phyloP scores from a whole-genome alignment of 1,140 invertebrate species.

The Drosophila pseudoobscura region DNA sequence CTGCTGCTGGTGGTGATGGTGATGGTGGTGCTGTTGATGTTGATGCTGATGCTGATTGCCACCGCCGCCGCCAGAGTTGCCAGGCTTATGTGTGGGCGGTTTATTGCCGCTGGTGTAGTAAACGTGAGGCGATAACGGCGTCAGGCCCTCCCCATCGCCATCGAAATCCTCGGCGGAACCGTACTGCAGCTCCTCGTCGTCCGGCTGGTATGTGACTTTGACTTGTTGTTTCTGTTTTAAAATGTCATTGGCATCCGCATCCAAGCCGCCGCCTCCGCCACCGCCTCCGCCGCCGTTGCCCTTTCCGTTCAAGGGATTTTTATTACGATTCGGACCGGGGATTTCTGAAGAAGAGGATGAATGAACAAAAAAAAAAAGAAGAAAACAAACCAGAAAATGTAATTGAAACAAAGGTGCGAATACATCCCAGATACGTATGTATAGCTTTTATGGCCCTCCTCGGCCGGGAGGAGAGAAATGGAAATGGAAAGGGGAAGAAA shows the following conservation, averaged over 20 bases:
- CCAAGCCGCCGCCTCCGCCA: constrained; percentile 38
- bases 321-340: constrained; percentile 84
- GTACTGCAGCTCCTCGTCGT: constrained; percentile 81
- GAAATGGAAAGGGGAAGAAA: too few relatives aligned
- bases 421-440: constrained; percentile 30
- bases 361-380: constrained; percentile 31
- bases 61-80: constrained; percentile 26
- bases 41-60: constrained; percentile 67
- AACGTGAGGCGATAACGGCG: constrained; percentile 78
- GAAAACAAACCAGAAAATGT: constrained; percentile 55
- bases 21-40: constrained; percentile 63
- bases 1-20: constrained; percentile 60
- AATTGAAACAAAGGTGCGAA: constrained; percentile 77
- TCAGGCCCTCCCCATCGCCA: constrained; percentile 64
- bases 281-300: constrained; percentile 36
- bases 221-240: constrained; percentile 83
- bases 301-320: constrained; percentile 71
- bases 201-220: constrained; percentile 82
- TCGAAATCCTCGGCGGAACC: constrained; percentile 82
- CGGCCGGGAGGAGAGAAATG: not conserved
- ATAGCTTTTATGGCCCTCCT: constrained; percentile 39
- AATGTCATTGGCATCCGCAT: constrained; percentile 82
- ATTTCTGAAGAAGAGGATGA: constrained; percentile 83
- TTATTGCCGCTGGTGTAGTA: constrained; percentile 78
- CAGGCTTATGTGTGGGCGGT: constrained; percentile 74